Conservation (phyloP, 1,140 invertebrate genomes). For the Coenobita brevimanus region DNA sequence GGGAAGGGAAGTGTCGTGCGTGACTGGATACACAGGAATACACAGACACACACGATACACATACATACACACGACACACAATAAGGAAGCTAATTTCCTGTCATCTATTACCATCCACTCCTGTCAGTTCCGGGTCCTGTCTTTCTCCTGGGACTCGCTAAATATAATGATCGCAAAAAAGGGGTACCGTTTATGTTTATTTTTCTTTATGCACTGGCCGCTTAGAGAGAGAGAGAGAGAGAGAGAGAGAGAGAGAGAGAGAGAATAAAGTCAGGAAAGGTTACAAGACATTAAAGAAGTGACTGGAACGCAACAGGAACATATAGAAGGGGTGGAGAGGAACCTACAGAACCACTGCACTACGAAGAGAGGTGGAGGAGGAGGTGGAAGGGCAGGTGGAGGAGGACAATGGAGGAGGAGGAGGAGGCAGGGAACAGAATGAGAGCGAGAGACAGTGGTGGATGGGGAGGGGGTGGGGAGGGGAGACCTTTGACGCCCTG, state of each 20-base stretch:
- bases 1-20: no score
- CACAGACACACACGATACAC: no score
- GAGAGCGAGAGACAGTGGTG: not conserved
- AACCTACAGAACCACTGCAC: not conserved
- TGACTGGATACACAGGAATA: no score
- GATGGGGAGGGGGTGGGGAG: not conserved
- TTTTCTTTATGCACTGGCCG: no score
- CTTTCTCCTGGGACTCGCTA: not conserved
- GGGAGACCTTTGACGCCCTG: not conserved
- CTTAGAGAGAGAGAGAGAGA: not conserved
- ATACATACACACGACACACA: not conserved
- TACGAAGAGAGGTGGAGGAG: not conserved
- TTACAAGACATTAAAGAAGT: not conserved
- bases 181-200: no score
- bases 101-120: not conserved
- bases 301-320: not conserved
- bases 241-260: not conserved
- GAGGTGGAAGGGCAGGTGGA: not conserved
- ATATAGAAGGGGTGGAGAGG: not conserved
- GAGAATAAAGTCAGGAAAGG: not conserved
- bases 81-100: constrained; percentile 19
- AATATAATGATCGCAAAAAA: no score
- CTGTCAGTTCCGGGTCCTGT: not conserved
- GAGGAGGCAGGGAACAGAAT: not conserved
- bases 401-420: not conserved